phyloP scores from a whole-genome alignment of 2,797 vertebrate genomes.

The Chromobotia macracanthus region DNA sequence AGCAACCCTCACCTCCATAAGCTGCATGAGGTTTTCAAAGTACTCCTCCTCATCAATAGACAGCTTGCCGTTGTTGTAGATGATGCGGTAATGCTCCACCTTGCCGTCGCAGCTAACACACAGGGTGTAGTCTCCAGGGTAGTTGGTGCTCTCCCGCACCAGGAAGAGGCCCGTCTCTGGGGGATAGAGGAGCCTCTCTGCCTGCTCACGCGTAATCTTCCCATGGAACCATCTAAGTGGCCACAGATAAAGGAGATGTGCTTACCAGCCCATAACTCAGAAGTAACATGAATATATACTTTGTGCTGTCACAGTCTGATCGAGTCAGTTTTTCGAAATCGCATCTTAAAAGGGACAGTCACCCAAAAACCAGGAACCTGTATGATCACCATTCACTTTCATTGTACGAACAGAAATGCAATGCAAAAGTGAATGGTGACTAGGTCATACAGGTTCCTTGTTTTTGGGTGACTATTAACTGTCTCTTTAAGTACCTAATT shows the following conservation, averaged over 20 bases:
- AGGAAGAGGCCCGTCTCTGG: constrained; percentile 92
- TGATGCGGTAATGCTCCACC: constrained; percentile 98
- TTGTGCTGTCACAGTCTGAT: not conserved
- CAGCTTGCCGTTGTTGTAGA: constrained; percentile 91
- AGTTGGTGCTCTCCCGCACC: constrained; percentile 98
- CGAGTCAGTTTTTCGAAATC: not conserved
- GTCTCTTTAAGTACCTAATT: no score
- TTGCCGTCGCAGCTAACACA: constrained; percentile 96
- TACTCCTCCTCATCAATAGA: constrained; percentile 92
- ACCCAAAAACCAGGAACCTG: not conserved
- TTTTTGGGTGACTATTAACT: no score
- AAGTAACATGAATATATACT: not conserved
- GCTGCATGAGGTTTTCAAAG: constrained; percentile 98
- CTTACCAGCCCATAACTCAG: not conserved
- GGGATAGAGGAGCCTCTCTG: constrained; percentile 86
- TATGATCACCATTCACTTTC: not conserved
- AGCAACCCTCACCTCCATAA: constrained; percentile 88
- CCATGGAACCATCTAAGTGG: constrained; percentile 93
- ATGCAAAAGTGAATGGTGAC: no score
- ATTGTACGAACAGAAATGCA: no score
- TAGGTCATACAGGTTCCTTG: no score
- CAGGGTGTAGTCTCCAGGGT: constrained; percentile 95
- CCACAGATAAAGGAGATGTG: constrained; percentile 10
- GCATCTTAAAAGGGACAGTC: not conserved
- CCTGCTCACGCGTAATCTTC: constrained; percentile 93